These are phyloP conservation scores for Tribolium freemani DNA, from an alignment of 2,888 invertebrate species.

Conservation along the genomic window DNA sequence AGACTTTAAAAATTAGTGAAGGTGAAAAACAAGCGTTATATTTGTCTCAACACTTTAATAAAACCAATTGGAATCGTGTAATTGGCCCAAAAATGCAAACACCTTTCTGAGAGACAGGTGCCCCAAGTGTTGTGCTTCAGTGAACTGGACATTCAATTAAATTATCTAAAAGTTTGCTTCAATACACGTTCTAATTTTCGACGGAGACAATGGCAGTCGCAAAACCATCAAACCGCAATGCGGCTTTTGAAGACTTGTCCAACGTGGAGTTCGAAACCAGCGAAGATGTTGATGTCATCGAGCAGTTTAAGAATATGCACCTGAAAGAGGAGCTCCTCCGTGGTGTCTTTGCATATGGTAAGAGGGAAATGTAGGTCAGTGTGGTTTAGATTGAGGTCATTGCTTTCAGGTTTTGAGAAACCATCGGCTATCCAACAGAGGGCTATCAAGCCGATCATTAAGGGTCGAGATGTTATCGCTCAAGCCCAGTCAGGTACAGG, in stretches of 20 bases:
- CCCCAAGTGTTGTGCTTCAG: background rate
- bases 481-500: constrained; percentile 99
- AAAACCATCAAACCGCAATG: constrained; percentile 49
- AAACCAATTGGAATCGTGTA: background rate
- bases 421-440: constrained; percentile 99
- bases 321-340: constrained; percentile 93
- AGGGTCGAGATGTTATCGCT: constrained; percentile 98
- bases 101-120: background rate
- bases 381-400: background rate
- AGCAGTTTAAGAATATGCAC: constrained; percentile 96
- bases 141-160: background rate
- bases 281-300: constrained; percentile 98
- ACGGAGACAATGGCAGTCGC: constrained; percentile 43
- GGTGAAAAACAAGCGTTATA: background rate
- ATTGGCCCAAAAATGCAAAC: background rate
- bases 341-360: constrained; percentile 98
- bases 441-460: constrained; percentile 95
- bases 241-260: constrained; percentile 85
- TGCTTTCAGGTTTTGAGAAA: constrained; percentile 91
- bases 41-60: background rate
- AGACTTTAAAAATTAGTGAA: background rate
- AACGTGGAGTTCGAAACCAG: constrained; percentile 99
- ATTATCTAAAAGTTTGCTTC: background rate
- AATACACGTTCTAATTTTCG: background rate
- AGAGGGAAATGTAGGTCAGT: constrained; percentile 54